Evolutionary conservation across 2,113 vertebrate species (phyloP).

Genomic region (Pristiophorus japonicus): DNA sequence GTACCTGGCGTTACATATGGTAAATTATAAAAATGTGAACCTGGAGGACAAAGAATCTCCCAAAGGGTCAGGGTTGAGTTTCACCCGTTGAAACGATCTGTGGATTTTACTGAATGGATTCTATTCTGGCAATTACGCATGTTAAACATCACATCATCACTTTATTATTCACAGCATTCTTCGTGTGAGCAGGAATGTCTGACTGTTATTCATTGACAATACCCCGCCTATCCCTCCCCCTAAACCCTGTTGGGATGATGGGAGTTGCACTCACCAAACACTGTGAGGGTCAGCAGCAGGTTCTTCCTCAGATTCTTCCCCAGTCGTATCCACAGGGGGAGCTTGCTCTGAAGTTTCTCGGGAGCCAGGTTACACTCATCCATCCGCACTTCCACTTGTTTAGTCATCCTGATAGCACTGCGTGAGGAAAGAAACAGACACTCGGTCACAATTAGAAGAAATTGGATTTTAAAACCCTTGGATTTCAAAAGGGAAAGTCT

Average conservation of each 20-base stretch:
- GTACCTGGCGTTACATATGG: background rate
- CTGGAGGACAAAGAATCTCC: no score
- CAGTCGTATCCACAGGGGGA: conserved; percentile 66
- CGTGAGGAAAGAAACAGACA: conserved; percentile 40
- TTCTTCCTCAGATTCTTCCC: conserved; percentile 81
- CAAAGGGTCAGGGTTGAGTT: background rate
- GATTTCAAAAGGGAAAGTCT: no score
- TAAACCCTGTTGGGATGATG: background rate
- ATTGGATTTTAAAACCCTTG: no score
- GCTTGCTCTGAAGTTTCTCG: conserved; percentile 66
- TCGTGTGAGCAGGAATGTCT: background rate
- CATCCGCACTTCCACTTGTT: conserved; percentile 97
- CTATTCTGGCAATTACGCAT: background rate
- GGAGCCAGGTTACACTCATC: conserved; percentile 84
- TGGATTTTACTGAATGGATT: background rate
- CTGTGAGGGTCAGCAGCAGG: conserved; percentile 86
- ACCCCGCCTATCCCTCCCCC: background rate
- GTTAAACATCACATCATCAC: background rate
- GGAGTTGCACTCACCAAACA: conserved; percentile 69
- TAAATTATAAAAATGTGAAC: background rate
- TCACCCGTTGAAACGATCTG: background rate
- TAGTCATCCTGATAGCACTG: conserved; percentile 93
- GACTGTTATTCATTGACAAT: background rate
- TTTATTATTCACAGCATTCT: background rate
- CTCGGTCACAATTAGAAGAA: background rate